These are phyloP conservation scores for Nemotelus nigrinus DNA, from an alignment of 2,888 invertebrate genomes.

Conservation along the genomic window DNA sequence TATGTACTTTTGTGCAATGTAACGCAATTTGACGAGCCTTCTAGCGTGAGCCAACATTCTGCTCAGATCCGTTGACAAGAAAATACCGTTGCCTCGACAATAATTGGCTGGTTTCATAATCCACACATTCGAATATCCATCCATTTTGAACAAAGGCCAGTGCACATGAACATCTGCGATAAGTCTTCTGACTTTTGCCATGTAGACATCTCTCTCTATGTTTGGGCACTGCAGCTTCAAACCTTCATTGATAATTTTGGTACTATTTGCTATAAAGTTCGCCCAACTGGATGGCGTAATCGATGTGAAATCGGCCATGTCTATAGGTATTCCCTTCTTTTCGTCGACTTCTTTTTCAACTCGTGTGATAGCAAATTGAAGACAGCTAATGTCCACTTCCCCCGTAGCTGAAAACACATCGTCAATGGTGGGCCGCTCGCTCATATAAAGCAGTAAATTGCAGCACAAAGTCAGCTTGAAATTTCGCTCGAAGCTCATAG, in stretches of 20 bases:
- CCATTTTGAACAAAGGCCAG: conserved; percentile 71
- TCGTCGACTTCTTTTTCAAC: conserved; percentile 73
- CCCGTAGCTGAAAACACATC: conserved; percentile 6
- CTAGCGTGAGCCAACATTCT: conserved; percentile 72
- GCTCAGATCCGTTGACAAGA: conserved; percentile 76
- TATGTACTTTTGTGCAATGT: conserved; percentile 88
- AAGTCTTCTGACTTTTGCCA: neutral
- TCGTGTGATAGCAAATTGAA: conserved; percentile 77
- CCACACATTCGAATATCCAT: conserved; percentile 84
- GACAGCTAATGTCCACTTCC: conserved; percentile 57
- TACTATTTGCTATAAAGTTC: neutral
- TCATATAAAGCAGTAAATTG: conserved; percentile 74
- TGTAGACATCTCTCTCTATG: neutral
- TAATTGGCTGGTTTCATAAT: conserved; percentile 76
- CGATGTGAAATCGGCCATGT: neutral
- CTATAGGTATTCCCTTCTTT: conserved; percentile 50
- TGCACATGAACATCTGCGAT: conserved; percentile 51
- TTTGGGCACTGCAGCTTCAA: neutral
- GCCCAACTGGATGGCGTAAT: neutral
- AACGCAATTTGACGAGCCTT: conserved; percentile 69
- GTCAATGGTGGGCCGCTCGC: conserved; percentile 53
- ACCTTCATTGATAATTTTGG: conserved; percentile 5
- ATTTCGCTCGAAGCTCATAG: conserved; percentile 66
- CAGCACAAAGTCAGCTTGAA: conserved; percentile 83
- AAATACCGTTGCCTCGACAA: conserved; percentile 79